Conservation (phyloP, 2,888 invertebrate species). For the Lymantria dispar region DNA sequence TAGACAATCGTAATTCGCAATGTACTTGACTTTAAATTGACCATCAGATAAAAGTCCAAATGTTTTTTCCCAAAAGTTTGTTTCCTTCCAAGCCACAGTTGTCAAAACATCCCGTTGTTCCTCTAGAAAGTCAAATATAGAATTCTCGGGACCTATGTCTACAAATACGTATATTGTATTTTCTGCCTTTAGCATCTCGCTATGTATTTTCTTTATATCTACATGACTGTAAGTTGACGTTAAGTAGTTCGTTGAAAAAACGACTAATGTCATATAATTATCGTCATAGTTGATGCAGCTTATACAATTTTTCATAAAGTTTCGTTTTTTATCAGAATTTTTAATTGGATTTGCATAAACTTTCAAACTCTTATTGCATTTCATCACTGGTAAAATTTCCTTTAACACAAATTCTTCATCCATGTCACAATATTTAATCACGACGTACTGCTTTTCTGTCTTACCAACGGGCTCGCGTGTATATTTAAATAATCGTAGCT, state of each 20-base stretch:
- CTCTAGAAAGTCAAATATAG: constrained; percentile 69
- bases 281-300: constrained; percentile 40
- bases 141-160: constrained; percentile 69
- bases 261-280: constrained; percentile 45
- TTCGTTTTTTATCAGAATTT: constrained; percentile 34
- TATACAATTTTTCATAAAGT: constrained; percentile 38
- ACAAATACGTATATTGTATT: constrained; percentile 65
- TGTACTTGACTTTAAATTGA: constrained; percentile 12
- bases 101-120: constrained; percentile 60
- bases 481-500: constrained; percentile 34
- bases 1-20: constrained; percentile 10
- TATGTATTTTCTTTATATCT: constrained; percentile 69
- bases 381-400: constrained; percentile 60
- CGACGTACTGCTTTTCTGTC: constrained; percentile 33
- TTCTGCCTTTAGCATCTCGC: constrained; percentile 62
- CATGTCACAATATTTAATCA: constrained; percentile 52
- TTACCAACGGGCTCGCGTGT: constrained; percentile 15
- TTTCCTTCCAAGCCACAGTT: constrained; percentile 63
- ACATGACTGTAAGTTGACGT: constrained; percentile 64
- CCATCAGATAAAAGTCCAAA: constrained; percentile 41
- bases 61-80: constrained; percentile 64
- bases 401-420: constrained; percentile 65
- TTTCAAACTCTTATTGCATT: constrained; percentile 46
- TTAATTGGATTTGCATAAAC: constrained; percentile 40
- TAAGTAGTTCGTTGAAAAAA: constrained; percentile 71